Evolutionary conservation across 2,797 vertebrate species (phyloP).

Genomic region (Acropternis orthonyx): DNA sequence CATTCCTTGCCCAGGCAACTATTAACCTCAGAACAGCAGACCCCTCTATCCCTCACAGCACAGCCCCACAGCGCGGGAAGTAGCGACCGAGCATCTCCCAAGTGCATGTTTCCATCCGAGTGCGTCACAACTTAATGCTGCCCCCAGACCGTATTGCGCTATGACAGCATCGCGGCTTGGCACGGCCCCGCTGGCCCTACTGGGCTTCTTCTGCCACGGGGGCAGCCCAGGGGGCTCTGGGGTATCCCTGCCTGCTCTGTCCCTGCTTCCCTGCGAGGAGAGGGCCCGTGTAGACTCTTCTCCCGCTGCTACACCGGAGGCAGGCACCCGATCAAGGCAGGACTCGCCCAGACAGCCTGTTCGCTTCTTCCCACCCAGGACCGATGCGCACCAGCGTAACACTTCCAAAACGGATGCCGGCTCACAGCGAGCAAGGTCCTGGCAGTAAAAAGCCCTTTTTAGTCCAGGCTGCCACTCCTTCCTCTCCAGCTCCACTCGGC

Average conservation of each 20-base stretch:
- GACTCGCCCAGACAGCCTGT: background rate
- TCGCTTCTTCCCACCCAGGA: background rate
- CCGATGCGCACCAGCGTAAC: background rate
- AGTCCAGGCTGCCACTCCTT: background rate
- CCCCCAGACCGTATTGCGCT: conserved; percentile 48
- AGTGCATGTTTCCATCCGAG: conserved; percentile 29
- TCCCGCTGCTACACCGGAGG: background rate
- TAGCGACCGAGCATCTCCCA: background rate
- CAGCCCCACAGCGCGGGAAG: background rate
- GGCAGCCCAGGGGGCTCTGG: background rate
- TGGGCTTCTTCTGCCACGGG: background rate
- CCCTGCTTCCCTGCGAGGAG: background rate
- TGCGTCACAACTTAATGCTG: conserved; percentile 66
- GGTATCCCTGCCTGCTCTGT: background rate
- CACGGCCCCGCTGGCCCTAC: background rate
- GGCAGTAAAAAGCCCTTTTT: background rate
- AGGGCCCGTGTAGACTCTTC: background rate
- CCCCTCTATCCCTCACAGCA: background rate
- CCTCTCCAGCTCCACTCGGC: background rate
- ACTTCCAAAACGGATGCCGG: background rate
- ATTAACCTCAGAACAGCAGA: background rate
- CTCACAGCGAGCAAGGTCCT: background rate
- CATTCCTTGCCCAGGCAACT: background rate
- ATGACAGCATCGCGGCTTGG: background rate
- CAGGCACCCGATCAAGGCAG: background rate